These are phyloP conservation scores for Zaprionus africanus DNA, from an alignment of 1,140 invertebrate genomes.

Conservation along the genomic window DNA sequence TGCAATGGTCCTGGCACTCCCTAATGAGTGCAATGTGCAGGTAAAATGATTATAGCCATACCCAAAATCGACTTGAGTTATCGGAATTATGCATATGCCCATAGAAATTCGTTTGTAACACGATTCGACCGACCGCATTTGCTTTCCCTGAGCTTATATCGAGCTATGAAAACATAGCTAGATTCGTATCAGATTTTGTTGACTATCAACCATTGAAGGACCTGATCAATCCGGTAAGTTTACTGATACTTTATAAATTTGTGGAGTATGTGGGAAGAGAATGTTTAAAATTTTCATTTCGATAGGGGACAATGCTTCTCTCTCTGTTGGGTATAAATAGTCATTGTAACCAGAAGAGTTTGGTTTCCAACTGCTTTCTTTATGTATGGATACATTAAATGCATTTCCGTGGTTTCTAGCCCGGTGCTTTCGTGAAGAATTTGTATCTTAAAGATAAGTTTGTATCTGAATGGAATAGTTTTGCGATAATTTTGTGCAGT, in stretches of 20 bases:
- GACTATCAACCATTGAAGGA: constrained; percentile 86
- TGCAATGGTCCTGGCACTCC: constrained; percentile 90
- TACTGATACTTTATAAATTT: neutral
- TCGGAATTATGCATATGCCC: constrained; percentile 23
- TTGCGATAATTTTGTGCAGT: no score
- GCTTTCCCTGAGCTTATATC: constrained; percentile 85
- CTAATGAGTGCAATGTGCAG: constrained; percentile 93
- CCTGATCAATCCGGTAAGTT: constrained; percentile 85
- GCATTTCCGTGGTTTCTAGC: no score
- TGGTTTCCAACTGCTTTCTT: no score
- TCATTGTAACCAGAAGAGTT: no score
- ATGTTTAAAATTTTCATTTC: no score
- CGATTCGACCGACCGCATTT: constrained; percentile 86
- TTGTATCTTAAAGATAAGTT: no score
- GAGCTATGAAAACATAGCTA: constrained; percentile 85
- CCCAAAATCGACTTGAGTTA: neutral
- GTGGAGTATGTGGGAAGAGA: no score
- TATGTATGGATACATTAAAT: no score
- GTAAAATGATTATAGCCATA: constrained; percentile 79
- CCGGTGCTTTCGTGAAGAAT: no score
- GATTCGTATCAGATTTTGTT: constrained; percentile 87
- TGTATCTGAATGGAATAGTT: no score
- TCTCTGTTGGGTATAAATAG: no score
- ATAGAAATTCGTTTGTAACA: constrained; percentile 88
- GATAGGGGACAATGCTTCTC: no score